Conservation (phyloP, 30 jellyfish, hydroid and myxozoan genomes). For the Aurelia sp. region DNA sequence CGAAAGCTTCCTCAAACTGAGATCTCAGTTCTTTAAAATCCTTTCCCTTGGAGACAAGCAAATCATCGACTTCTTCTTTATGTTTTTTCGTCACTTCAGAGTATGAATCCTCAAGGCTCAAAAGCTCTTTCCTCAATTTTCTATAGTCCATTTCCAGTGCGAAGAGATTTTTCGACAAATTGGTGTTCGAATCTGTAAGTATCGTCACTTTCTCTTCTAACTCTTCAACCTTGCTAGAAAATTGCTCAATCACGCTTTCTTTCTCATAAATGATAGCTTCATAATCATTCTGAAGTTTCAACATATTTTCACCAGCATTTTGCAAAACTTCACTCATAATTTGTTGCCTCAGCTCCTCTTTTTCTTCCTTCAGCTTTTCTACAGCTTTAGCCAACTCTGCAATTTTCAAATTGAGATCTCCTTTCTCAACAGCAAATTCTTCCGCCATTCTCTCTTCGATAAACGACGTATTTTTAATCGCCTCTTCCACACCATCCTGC, state of each 20-base stretch:
- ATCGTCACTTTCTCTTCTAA: constrained; percentile 2
- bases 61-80: constrained; percentile 76
- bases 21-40: constrained; percentile 72
- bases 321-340: constrained; percentile 29
- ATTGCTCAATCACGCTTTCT: constrained; percentile 54
- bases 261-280: constrained; percentile 36
- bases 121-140: constrained; percentile 3
- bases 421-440: constrained; percentile 26
- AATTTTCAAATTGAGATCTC: background rate
- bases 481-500: constrained; percentile 32
- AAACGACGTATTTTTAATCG: background rate
- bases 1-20: constrained; percentile 81
- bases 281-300: constrained; percentile 45
- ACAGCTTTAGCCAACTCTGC: constrained; percentile 16
- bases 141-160: constrained; percentile 32
- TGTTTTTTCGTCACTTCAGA: constrained; percentile 25
- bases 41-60: constrained; percentile 63
- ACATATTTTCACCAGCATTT: constrained; percentile 61
- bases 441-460: constrained; percentile 6
- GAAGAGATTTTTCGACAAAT: constrained; percentile 28
- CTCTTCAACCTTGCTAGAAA: constrained; percentile 30
- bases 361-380: constrained; percentile 49
- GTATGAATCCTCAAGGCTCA: background rate
- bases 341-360: constrained; percentile 47
- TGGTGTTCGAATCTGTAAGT: constrained; percentile 41